Conservation (phyloP, 2,797 vertebrate genomes). For the Nyctalus aviator region DNA sequence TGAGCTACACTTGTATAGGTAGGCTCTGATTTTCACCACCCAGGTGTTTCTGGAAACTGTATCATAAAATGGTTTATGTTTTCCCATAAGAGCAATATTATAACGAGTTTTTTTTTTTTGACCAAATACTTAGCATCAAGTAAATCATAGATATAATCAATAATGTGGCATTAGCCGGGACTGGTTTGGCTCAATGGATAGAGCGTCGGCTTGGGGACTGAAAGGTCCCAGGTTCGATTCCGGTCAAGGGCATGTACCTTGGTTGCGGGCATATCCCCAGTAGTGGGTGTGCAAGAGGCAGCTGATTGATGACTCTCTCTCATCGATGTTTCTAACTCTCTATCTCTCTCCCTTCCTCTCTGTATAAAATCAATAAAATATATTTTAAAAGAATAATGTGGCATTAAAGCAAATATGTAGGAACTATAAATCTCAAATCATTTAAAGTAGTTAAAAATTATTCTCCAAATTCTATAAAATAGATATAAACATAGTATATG, state of each 20-base stretch:
- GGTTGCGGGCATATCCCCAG: too few species aligned
- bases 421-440: slow-evolving; percentile 53
- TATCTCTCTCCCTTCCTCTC: too few species aligned
- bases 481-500: slow-evolving; percentile 22
- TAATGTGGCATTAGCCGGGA: slow-evolving; percentile 8
- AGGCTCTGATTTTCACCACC: slow-evolving; percentile 35
- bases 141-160: slow-evolving; percentile 61
- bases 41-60: slow-evolving; percentile 30
- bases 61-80: slow-evolving; percentile 42
- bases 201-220: too few species aligned
- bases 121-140: slow-evolving; percentile 21
- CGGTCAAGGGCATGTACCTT: too few species aligned
- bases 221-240: too few species aligned
- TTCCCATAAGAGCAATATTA: slow-evolving; percentile 47
- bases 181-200: too few species aligned
- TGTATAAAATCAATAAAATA: too few species aligned
- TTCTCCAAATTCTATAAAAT: slow-evolving; percentile 22
- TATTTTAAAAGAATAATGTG: too few species aligned
- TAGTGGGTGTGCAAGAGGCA: too few species aligned
- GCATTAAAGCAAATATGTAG: slow-evolving; percentile 54
- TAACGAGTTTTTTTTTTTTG: slow-evolving; percentile 1
- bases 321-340: too few species aligned
- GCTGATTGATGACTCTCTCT: too few species aligned
- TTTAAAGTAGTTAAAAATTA: slow-evolving; percentile 61
- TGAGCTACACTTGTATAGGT: not conserved